phyloP scores from a whole-genome alignment of 2,888 invertebrate genomes.

The Dasypogon diadema region DNA sequence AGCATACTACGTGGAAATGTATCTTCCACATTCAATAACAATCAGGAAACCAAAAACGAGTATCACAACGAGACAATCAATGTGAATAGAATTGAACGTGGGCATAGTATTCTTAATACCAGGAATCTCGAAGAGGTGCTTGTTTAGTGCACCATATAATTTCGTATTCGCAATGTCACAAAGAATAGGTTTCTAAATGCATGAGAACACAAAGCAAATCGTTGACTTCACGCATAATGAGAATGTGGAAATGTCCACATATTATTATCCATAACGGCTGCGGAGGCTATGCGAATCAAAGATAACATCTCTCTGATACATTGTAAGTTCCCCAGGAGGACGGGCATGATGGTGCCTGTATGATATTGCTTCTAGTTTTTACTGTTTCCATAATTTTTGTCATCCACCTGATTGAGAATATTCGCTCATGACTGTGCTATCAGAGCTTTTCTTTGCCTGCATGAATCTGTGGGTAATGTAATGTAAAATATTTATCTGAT shows the following conservation, averaged over 20 bases:
- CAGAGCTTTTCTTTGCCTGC: too few relatives aligned
- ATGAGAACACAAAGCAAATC: constrained; percentile 53
- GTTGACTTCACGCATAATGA: constrained; percentile 35
- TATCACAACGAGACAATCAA: constrained; percentile 25
- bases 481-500: too few relatives aligned
- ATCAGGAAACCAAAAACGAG: constrained; percentile 47
- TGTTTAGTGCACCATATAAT: constrained; percentile 35
- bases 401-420: constrained; percentile 58
- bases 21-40: constrained; percentile 44
- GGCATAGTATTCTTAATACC: background rate
- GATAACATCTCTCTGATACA: constrained; percentile 46
- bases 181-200: constrained; percentile 51
- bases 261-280: constrained; percentile 50
- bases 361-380: constrained; percentile 54
- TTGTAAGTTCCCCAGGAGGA: constrained; percentile 47
- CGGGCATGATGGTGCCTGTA: constrained; percentile 56
- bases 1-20: constrained; percentile 40
- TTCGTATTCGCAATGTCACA: constrained; percentile 38
- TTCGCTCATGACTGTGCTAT: too few relatives aligned
- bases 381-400: constrained; percentile 58
- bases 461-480: too few relatives aligned
- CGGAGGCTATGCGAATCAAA: constrained; percentile 51
- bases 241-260: constrained; percentile 50
- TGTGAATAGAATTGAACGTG: background rate
- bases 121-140: background rate